A percentile compares a stretch with the other conserved stretches of the same genome.
Conservation (phyloP, 2,888 invertebrate species). For the Sminthurides aquaticus region DNA sequence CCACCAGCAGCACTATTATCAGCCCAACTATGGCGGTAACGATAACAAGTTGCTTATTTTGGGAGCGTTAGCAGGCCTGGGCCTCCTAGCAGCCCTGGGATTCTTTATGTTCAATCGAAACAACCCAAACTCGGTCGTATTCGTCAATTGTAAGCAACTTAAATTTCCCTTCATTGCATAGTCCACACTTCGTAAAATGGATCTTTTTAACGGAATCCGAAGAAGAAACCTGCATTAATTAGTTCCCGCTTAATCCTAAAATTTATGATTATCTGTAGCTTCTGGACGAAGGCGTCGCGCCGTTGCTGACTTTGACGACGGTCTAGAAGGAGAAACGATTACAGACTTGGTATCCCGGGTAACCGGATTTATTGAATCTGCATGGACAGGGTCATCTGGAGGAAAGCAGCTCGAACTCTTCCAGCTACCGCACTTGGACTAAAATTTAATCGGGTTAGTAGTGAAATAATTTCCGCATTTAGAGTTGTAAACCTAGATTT, state of each 20-base stretch:
- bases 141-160: neutral
- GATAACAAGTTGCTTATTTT: neutral
- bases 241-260: no score
- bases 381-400: conserved; percentile 5
- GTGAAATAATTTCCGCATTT: no score
- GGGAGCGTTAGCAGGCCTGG: conserved; percentile 1
- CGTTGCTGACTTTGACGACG: conserved; percentile 12
- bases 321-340: conserved; percentile 20
- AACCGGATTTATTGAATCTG: conserved; percentile 7
- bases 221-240: no score
- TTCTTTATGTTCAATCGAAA: neutral
- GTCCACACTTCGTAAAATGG: no score
- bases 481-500: no score
- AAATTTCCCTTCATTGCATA: no score
- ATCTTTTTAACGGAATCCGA: no score
- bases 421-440: conserved; percentile 11
- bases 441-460: no score
- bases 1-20: neutral
- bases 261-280: neutral
- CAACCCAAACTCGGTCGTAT: neutral
- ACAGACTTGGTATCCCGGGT: conserved; percentile 14
- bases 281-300: conserved; percentile 16
- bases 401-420: conserved; percentile 10
- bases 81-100: conserved; percentile 1
- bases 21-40: neutral